Evolutionary conservation across 2,797 vertebrate species (phyloP).

Genomic region (Heliangelus exortis): DNA sequence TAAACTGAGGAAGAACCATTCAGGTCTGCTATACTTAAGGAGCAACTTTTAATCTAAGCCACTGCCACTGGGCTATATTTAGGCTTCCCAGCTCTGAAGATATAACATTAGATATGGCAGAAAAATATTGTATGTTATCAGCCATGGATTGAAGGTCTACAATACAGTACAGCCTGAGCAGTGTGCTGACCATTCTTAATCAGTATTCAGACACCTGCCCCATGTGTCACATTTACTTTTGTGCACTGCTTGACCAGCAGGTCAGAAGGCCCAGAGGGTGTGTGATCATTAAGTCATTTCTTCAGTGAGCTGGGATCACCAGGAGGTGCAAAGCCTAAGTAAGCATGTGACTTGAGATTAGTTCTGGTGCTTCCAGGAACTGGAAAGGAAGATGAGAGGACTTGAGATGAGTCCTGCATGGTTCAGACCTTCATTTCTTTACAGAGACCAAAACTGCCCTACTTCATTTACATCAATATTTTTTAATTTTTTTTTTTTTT

Average conservation of each 20-base stretch:
- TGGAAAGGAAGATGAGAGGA: not conserved
- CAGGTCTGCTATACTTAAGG: not conserved
- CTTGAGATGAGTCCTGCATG: not conserved
- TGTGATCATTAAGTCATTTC: not conserved
- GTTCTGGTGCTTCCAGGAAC: not conserved
- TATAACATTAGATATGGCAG: not conserved
- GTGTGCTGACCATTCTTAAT: not conserved
- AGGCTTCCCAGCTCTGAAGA: not conserved
- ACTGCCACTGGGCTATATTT: constrained; percentile 37
- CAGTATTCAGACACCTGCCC: not conserved
- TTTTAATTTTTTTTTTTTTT: not conserved
- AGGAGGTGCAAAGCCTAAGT: not conserved
- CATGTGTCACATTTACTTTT: not conserved
- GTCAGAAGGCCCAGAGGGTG: not conserved
- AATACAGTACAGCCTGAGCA: not conserved
- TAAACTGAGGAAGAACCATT: not conserved
- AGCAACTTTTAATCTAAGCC: not conserved
- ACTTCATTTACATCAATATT: not conserved
- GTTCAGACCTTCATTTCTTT: not conserved
- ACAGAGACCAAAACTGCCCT: not conserved
- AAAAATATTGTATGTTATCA: not conserved
- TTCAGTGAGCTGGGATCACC: not conserved
- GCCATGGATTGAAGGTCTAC: not conserved
- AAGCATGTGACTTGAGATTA: not conserved
- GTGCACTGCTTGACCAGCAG: not conserved